Percentiles rank a stretch among this genome's conserved stretches.
These are phyloP conservation scores for Ceratina australensis DNA, from an alignment of 1,140 invertebrate genomes.

Conservation along the genomic window DNA sequence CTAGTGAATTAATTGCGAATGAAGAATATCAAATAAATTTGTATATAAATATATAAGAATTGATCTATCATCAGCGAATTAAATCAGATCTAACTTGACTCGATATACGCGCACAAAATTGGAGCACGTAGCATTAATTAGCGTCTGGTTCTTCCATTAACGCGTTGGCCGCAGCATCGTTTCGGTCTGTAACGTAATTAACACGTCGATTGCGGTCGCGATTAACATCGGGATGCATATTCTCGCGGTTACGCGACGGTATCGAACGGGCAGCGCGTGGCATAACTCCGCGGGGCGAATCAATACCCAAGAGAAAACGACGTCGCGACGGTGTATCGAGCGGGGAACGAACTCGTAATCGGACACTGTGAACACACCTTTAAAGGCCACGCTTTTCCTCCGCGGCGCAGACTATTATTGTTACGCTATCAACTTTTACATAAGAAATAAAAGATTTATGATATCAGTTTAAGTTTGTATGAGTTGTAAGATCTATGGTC, in stretches of 20 bases:
- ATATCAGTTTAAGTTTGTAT: no score
- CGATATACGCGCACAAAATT: not conserved
- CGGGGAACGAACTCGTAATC: constrained; percentile 14
- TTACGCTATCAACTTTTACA: not conserved
- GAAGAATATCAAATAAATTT: no score
- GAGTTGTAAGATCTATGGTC: no score
- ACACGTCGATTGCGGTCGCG: not conserved
- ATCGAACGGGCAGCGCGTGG: not conserved
- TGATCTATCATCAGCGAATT: no score
- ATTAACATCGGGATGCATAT: constrained; percentile 23
- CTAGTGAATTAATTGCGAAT: no score
- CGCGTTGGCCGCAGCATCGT: not conserved
- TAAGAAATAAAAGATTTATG: no score
- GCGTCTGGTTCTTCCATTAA: not conserved
- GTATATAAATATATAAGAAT: no score
- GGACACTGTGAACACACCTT: constrained; percentile 35
- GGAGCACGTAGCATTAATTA: not conserved
- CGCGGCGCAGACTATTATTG: not conserved
- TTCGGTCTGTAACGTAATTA: not conserved
- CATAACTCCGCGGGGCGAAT: constrained; percentile 33
- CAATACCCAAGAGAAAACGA: constrained; percentile 31
- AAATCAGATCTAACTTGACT: not conserved
- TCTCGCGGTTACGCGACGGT: constrained; percentile 20
- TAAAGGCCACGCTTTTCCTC: not conserved
- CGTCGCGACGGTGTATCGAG: constrained; percentile 22